Evolutionary conservation across 1,140 invertebrate genomes (phyloP).

Genomic region (Platyscapa corneri): DNA sequence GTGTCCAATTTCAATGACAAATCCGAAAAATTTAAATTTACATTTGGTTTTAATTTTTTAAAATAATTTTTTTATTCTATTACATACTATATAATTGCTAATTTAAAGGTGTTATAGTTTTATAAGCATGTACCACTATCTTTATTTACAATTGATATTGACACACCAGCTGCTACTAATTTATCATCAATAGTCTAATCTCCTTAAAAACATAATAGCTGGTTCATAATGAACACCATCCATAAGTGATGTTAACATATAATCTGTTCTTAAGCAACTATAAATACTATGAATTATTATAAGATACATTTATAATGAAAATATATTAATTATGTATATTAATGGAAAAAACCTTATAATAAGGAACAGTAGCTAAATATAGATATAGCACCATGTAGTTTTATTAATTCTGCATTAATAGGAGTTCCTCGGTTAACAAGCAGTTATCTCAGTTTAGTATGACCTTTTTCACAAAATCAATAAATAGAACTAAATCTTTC

Average conservation of each 20-base stretch:
- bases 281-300: conserved; percentile 61
- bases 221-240: conserved; percentile 99
- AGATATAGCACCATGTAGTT: conserved; percentile 99
- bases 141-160: conserved; percentile 95
- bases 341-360: conserved; percentile 93
- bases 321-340: conserved; percentile 74
- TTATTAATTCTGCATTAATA: conserved; percentile 96
- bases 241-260: conserved; percentile 97
- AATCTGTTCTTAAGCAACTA: conserved; percentile 94
- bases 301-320: not conserved
- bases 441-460: conserved; percentile 95
- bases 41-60: conserved; percentile 15
- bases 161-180: conserved; percentile 91
- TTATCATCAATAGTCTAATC: conserved; percentile 95
- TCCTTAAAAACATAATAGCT: conserved; percentile 99
- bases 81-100: conserved; percentile 79
- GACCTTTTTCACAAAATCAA: conserved; percentile 98
- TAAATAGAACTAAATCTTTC: conserved; percentile 99
- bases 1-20: conserved; percentile 92
- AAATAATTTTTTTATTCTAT: conserved; percentile 53
- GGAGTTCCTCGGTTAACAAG: conserved; percentile 92
- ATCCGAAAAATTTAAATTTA: conserved; percentile 75
- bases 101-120: conserved; percentile 89
- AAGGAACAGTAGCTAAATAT: conserved; percentile 96
- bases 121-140: conserved; percentile 97